These are phyloP conservation scores for Lontra canadensis DNA, from an alignment of 2,113 vertebrate species.

Conservation along the genomic window DNA sequence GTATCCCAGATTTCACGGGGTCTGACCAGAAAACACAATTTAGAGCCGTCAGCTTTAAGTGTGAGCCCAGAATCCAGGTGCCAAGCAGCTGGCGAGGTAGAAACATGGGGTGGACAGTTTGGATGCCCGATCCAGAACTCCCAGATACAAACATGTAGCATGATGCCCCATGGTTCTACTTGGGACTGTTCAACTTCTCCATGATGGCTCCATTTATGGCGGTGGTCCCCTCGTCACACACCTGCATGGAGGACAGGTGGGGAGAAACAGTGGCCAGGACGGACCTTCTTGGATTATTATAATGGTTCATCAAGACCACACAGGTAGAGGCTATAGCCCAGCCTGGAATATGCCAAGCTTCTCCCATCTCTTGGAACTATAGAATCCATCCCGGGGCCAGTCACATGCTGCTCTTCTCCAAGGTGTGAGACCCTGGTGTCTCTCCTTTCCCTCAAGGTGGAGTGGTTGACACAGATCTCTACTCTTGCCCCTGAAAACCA, in stretches of 20 bases:
- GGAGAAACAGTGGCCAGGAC: not conserved
- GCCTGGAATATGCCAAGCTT: not conserved
- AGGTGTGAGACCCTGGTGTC: not conserved
- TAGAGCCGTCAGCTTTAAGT: not conserved
- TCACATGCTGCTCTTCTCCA: not conserved
- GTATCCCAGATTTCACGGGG: not conserved
- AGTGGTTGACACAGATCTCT: not conserved
- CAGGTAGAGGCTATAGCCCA: not conserved
- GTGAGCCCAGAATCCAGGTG: not conserved
- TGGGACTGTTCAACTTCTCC: not conserved
- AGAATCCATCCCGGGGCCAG: not conserved
- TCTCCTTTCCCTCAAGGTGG: not conserved
- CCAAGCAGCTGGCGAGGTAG: not conserved
- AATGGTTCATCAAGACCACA: not conserved
- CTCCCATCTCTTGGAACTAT: not conserved
- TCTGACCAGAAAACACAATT: not conserved
- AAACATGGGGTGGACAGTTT: not conserved
- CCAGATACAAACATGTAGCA: rapidly evolving
- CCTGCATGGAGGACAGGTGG: not conserved
- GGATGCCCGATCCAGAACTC: not conserved
- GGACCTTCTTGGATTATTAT: not conserved
- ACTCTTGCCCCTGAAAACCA: rapidly evolving
- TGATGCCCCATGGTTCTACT: not conserved
- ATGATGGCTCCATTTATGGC: not conserved
- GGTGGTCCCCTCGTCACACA: not conserved